These are phyloP conservation scores for Dendrolimus pini DNA, from an alignment of 2,888 invertebrate species.

Conservation along the genomic window DNA sequence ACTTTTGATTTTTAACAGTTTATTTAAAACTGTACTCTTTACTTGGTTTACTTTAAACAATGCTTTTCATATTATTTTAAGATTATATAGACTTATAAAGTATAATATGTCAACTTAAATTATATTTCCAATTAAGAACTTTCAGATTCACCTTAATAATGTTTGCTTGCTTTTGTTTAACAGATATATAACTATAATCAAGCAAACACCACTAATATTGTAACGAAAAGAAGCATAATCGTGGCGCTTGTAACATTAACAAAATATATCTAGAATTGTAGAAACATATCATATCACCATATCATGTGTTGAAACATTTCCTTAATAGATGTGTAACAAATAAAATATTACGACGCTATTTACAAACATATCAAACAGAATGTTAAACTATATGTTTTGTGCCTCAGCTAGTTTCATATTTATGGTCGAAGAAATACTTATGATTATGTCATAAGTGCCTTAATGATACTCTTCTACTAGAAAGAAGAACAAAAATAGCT, in stretches of 20 bases:
- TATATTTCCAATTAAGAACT: too few relatives aligned
- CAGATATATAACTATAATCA: too few relatives aligned
- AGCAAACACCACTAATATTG: too few relatives aligned
- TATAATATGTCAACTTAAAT: too few relatives aligned
- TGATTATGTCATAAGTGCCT: slow-evolving; percentile 1
- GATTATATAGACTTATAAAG: too few relatives aligned
- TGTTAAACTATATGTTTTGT: neutral
- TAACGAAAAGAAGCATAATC: neutral
- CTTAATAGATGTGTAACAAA: neutral
- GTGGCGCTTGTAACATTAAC: neutral
- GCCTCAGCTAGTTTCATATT: neutral
- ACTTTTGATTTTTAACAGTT: too few relatives aligned
- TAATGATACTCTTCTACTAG: neutral
- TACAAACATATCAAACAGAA: neutral
- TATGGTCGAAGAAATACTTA: slow-evolving; percentile 1
- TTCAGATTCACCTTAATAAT: too few relatives aligned
- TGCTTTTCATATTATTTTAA: too few relatives aligned
- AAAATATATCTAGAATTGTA: neutral
- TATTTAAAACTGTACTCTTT: too few relatives aligned
- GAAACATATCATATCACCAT: neutral
- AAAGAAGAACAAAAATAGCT: neutral
- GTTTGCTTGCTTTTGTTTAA: too few relatives aligned
- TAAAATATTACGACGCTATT: slow-evolving; percentile 1
- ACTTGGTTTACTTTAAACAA: too few relatives aligned
- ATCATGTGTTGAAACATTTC: neutral